phyloP scores from a whole-genome alignment of 2,888 invertebrate species.

The Labia minor region DNA sequence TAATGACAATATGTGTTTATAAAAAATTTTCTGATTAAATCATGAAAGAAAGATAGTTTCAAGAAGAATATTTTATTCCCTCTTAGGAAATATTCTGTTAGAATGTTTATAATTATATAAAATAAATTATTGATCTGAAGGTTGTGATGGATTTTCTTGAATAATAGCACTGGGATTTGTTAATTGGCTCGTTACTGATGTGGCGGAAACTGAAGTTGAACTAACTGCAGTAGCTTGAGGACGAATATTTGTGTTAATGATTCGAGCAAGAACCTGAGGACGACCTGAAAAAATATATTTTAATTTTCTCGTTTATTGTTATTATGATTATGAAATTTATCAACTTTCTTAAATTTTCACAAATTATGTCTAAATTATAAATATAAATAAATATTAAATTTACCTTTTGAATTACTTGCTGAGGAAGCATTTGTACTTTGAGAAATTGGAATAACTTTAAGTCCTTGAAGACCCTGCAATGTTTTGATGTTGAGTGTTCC shows the following conservation, averaged over 20 bases:
- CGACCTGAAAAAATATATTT: conserved; percentile 27
- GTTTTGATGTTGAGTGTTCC: conserved; percentile 50
- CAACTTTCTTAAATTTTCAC: not conserved
- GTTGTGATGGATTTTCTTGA: not conserved
- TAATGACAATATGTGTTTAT: not conserved
- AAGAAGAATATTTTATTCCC: not conserved
- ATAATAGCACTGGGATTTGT: not conserved
- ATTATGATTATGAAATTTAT: conserved; percentile 20
- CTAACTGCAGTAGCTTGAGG: conserved; percentile 18
- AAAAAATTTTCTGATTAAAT: not conserved
- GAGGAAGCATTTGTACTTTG: conserved; percentile 21
- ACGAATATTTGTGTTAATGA: conserved; percentile 35
- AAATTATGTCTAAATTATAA: too few species aligned
- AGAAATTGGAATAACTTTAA: conserved; percentile 47
- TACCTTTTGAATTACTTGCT: conserved; percentile 21
- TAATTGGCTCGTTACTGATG: not conserved
- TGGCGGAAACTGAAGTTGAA: not conserved
- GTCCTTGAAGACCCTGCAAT: conserved; percentile 30
- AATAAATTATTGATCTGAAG: not conserved
- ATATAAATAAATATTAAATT: not conserved
- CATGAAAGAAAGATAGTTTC: not conserved
- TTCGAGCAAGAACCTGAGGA: conserved; percentile 40
- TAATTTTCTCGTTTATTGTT: conserved; percentile 35
- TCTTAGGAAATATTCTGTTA: too few species aligned
- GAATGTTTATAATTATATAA: too few species aligned